Conservation (phyloP, 2,113 vertebrate species). For the Ciconia stormi region DNA sequence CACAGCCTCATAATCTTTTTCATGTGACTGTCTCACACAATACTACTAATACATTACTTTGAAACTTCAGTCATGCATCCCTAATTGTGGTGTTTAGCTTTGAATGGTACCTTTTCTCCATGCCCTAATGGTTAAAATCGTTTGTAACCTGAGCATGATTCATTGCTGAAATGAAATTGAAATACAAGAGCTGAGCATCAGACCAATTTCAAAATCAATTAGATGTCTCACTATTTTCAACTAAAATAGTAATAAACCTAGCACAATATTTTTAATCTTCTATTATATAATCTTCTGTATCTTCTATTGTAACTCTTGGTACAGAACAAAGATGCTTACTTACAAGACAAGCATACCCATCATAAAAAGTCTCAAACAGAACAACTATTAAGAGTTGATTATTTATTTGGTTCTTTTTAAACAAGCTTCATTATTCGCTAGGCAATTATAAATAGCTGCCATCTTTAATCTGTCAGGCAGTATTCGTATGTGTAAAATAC, state of each 20-base stretch:
- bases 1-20: conserved; percentile 48
- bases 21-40: conserved; percentile 63
- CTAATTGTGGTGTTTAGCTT: conserved; percentile 38
- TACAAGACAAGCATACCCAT: neutral
- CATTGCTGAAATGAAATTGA: too few relatives aligned
- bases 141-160: neutral
- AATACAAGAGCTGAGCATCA: neutral
- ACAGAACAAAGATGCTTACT: neutral
- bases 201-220: neutral
- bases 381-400: neutral
- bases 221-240: neutral
- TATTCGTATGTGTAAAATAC: neutral
- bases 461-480: neutral
- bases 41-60: conserved; percentile 32
- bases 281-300: neutral
- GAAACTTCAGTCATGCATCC: conserved; percentile 55
- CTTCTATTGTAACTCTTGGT: neutral
- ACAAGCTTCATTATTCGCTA: neutral
- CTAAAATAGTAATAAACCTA: neutral
- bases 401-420: neutral
- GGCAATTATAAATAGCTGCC: neutral
- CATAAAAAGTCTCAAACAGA: neutral
- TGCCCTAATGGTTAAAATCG: neutral
- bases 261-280: neutral
- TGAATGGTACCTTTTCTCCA: conserved; percentile 44